Evolutionary conservation across 23 tunicate species (phyloP).

Genomic region (Ciona savignyi): DNA sequence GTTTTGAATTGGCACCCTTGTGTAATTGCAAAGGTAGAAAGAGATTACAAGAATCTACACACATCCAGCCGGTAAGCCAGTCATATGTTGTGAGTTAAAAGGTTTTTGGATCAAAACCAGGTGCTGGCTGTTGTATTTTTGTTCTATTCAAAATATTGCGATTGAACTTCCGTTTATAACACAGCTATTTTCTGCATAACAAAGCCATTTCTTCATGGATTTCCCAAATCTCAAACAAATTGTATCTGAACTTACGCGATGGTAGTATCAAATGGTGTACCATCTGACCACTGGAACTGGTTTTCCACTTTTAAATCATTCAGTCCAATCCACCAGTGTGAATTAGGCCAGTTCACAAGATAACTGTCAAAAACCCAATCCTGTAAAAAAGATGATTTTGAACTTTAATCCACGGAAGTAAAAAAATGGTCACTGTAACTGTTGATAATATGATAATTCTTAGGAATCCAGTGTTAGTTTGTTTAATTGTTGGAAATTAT

Average conservation of each 20-base stretch:
- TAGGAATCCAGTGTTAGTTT: too few relatives aligned
- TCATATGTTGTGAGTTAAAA: too few relatives aligned
- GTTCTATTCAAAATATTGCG: background rate
- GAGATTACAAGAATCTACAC: too few relatives aligned
- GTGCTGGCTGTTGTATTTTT: background rate
- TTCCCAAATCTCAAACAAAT: too few relatives aligned
- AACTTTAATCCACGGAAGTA: background rate
- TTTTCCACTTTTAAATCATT: conserved; percentile 41
- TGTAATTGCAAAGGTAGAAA: too few relatives aligned
- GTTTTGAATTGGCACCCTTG: too few relatives aligned
- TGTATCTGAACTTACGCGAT: conserved; percentile 35
- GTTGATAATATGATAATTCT: too few relatives aligned
- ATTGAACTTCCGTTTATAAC: background rate
- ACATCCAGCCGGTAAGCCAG: too few relatives aligned
- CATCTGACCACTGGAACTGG: conserved; percentile 58
- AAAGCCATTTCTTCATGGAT: too few relatives aligned
- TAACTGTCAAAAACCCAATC: conserved; percentile 64
- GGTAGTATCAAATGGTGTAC: conserved; percentile 14
- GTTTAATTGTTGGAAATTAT: too few relatives aligned
- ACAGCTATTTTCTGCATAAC: too few relatives aligned
- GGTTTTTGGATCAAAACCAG: too few relatives aligned
- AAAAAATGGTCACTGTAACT: background rate
- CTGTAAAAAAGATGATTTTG: conserved; percentile 22
- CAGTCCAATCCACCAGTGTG: conserved; percentile 90
- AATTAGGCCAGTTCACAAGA: conserved; percentile 28